phyloP scores from a whole-genome alignment of 2,113 vertebrate genomes.

The Xenus cinereus region DNA sequence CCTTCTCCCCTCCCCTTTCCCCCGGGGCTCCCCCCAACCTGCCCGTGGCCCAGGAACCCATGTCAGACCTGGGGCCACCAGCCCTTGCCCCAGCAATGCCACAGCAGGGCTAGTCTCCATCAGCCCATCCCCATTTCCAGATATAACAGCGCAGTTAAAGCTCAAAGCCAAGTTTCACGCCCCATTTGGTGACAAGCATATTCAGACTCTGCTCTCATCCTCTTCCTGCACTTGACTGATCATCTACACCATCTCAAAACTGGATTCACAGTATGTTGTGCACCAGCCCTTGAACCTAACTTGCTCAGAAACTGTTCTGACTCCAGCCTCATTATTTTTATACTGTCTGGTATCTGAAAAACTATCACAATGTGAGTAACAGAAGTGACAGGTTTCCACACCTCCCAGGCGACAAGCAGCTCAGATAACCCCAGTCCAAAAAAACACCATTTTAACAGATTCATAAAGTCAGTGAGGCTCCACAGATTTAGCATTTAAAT shows the following conservation, averaged over 20 bases:
- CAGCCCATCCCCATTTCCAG: not conserved
- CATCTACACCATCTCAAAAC: not conserved
- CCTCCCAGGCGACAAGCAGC: not conserved
- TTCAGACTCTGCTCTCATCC: not conserved
- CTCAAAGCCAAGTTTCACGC: not conserved
- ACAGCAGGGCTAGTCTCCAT: not conserved
- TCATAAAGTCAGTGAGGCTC: not conserved
- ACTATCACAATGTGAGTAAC: not conserved
- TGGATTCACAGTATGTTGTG: not conserved
- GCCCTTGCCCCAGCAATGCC: not conserved
- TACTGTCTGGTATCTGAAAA: not conserved
- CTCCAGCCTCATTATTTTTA: not conserved
- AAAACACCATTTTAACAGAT: not conserved
- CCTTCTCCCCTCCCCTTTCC: no score
- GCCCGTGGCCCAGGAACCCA: not conserved
- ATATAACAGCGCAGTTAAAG: not conserved
- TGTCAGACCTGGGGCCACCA: not conserved
- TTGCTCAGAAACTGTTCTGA: not conserved
- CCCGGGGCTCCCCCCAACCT: fast-evolving
- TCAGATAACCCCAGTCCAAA: not conserved
- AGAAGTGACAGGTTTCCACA: not conserved
- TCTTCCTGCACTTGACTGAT: fast-evolving
- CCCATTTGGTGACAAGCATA: not conserved
- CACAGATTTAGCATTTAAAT: not conserved
- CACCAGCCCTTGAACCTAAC: not conserved